A percentile compares a stretch with the other conserved stretches of the same genome.
phyloP scores from a whole-genome alignment of 2,113 vertebrate species.

The Nematolebias whitei region DNA sequence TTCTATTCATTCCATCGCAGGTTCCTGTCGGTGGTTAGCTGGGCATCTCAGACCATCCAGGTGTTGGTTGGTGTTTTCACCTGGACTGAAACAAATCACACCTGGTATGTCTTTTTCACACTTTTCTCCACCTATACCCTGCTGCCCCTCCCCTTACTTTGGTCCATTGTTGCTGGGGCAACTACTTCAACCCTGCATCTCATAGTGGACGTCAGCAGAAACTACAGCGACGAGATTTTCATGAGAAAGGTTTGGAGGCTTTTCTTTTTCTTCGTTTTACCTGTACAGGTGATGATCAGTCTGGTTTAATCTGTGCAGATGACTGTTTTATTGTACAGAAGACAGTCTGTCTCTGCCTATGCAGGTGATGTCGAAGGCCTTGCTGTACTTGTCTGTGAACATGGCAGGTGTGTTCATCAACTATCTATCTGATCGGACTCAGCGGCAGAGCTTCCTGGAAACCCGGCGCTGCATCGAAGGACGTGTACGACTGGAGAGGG shows the following conservation, averaged over 20 bases:
- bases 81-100: constrained; percentile 64
- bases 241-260: constrained; percentile 50
- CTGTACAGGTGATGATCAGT: not conserved
- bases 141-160: constrained; percentile 71
- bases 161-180: constrained; percentile 64
- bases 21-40: constrained; percentile 67
- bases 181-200: constrained; percentile 65
- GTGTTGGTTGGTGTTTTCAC: constrained; percentile 50
- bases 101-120: constrained; percentile 75
- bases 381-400: constrained; percentile 92
- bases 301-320: not conserved
- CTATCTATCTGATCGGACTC: constrained; percentile 89
- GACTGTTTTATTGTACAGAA: not conserved
- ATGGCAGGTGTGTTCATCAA: constrained; percentile 91
- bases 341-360: not conserved
- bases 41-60: constrained; percentile 71
- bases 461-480: constrained; percentile 90
- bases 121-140: constrained; percentile 73
- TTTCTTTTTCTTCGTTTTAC: not conserved
- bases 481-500: constrained; percentile 86
- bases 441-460: constrained; percentile 91
- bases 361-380: constrained; percentile 85
- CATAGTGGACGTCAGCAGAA: constrained; percentile 52
- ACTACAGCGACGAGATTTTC: constrained; percentile 42
- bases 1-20: constrained; percentile 22